phyloP scores from a whole-genome alignment of 2,888 invertebrate genomes.

The Theretra japonica region DNA sequence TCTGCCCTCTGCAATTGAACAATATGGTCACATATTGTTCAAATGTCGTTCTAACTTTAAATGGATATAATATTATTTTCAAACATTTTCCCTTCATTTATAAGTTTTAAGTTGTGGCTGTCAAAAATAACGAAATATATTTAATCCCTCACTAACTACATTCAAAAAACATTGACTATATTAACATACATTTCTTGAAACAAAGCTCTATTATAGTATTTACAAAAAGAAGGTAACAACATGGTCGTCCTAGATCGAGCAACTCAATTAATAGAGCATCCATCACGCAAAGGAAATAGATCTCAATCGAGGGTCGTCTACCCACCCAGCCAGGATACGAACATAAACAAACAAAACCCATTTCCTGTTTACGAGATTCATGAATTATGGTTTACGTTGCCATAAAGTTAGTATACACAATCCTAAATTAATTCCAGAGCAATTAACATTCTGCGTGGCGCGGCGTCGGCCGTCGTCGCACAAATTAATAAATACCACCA shows the following conservation, averaged over 20 bases:
- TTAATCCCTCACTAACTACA: too few relatives aligned
- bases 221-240: background rate
- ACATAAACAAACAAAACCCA: constrained; percentile 26
- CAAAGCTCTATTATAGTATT: background rate
- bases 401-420: constrained; percentile 24
- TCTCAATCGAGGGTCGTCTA: constrained; percentile 17
- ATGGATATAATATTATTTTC: too few relatives aligned
- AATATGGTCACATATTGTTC: too few relatives aligned
- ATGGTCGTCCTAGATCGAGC: background rate
- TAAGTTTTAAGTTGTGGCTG: too few relatives aligned
- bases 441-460: constrained; percentile 24
- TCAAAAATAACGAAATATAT: too few relatives aligned
- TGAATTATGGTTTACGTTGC: constrained; percentile 27
- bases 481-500: constrained; percentile 23
- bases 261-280: constrained; percentile 3
- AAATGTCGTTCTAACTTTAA: too few relatives aligned
- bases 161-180: too few relatives aligned
- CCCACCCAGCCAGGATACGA: background rate
- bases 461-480: constrained; percentile 13
- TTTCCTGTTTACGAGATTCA: constrained; percentile 26
- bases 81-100: too few relatives aligned
- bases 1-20: too few relatives aligned
- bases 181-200: too few relatives aligned
- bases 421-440: constrained; percentile 23
- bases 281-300: constrained; percentile 1